phyloP scores from a whole-genome alignment of 1,140 invertebrate genomes.

The Planococcus citri region DNA sequence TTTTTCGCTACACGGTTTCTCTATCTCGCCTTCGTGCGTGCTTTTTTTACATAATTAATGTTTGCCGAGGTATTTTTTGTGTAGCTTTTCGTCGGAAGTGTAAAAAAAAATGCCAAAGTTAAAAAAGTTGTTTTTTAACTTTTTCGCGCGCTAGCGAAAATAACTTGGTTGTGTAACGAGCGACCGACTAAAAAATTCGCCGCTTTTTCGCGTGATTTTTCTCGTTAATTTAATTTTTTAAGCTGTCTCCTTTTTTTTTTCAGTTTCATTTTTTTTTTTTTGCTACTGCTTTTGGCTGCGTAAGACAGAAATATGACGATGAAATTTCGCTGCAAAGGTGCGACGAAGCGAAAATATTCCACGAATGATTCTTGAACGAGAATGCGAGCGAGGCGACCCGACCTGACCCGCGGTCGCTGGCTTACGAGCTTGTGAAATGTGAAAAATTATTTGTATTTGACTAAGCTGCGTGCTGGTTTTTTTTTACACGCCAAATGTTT shows the following conservation, averaged over 20 bases:
- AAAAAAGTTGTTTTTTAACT: slow-evolving; percentile 3
- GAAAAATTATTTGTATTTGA: too few species aligned
- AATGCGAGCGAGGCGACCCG: too few species aligned
- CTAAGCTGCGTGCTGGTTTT: too few species aligned
- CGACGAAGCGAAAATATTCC: too few species aligned
- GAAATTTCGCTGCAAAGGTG: too few species aligned
- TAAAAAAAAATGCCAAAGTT: slow-evolving; percentile 5
- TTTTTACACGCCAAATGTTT: too few species aligned
- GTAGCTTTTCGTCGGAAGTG: slow-evolving; percentile 2
- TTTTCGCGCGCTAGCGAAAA: neutral
- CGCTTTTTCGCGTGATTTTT: neutral
- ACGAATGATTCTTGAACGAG: too few species aligned
- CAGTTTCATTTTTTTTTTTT: too few species aligned
- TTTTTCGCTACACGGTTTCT: neutral
- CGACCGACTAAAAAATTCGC: neutral
- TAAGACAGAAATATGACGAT: neutral
- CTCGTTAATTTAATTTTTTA: neutral
- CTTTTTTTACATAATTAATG: slow-evolving; percentile 4
- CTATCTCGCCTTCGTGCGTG: slow-evolving; percentile 5
- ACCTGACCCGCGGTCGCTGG: too few species aligned
- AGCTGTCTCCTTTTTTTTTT: neutral
- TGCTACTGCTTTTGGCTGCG: too few species aligned
- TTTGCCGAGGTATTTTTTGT: neutral
- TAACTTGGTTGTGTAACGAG: neutral
- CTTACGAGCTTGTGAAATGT: too few species aligned